Percentiles rank a stretch among this genome's conserved stretches.
phyloP scores from a whole-genome alignment of 2,888 invertebrate species.

The Autographa pulchrina region DNA sequence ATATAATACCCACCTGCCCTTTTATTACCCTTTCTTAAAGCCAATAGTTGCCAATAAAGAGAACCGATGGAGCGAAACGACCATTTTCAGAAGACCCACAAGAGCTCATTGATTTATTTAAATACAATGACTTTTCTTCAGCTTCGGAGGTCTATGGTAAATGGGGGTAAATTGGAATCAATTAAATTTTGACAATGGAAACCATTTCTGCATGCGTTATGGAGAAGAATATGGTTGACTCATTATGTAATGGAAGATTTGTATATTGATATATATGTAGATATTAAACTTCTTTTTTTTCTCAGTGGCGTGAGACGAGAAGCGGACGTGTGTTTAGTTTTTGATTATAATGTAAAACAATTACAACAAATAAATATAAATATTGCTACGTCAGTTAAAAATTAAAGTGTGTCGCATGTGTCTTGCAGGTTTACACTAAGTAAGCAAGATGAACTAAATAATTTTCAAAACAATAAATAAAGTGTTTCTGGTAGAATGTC shows the following conservation, averaged over 20 bases:
- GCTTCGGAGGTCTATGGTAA: slow-evolving; percentile 32
- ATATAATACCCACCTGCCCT: neutral
- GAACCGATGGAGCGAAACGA: slow-evolving; percentile 39
- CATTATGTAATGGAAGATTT: neutral
- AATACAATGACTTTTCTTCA: slow-evolving; percentile 47
- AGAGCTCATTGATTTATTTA: slow-evolving; percentile 32
- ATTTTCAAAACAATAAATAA: too few species aligned
- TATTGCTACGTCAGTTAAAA: too few species aligned
- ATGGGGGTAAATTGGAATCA: slow-evolving; percentile 48
- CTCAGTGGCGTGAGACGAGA: too few species aligned
- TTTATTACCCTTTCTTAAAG: slow-evolving; percentile 24
- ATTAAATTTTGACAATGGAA: slow-evolving; percentile 54
- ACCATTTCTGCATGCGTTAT: slow-evolving; percentile 17
- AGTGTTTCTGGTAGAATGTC: too few species aligned
- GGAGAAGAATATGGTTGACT: neutral
- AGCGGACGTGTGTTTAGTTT: too few species aligned
- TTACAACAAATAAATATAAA: too few species aligned
- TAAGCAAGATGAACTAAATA: too few species aligned
- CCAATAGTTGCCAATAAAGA: slow-evolving; percentile 36
- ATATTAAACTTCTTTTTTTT: too few species aligned
- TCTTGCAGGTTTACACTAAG: too few species aligned
- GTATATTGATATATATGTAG: too few species aligned
- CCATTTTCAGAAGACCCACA: slow-evolving; percentile 52
- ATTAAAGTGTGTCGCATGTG: too few species aligned
- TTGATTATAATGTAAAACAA: too few species aligned